These are phyloP conservation scores for Scaptomyza reducta DNA, from an alignment of 2,888 invertebrate species.

Conservation along the genomic window DNA sequence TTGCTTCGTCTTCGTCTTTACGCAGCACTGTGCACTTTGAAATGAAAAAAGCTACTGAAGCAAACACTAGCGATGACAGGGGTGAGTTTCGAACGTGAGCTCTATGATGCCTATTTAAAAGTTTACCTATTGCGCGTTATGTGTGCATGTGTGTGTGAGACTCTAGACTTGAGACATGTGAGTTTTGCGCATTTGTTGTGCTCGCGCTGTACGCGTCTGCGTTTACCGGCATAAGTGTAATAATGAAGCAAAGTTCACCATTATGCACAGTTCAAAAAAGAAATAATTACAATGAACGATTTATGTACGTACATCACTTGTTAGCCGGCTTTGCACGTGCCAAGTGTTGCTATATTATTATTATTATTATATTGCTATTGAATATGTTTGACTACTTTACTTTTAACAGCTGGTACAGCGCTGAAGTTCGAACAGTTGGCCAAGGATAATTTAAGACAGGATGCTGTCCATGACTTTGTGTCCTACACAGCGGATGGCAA, in stretches of 20 bases:
- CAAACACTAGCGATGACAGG: conserved; percentile 26
- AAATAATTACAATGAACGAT: not conserved
- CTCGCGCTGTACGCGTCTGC: conserved; percentile 49
- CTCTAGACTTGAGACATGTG: conserved; percentile 20
- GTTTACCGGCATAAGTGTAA: conserved; percentile 22
- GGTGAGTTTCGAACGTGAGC: conserved; percentile 14
- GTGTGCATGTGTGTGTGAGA: not conserved
- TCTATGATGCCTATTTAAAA: conserved; percentile 3
- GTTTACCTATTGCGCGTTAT: not conserved
- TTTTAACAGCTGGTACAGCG: conserved; percentile 3
- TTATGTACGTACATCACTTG: not conserved
- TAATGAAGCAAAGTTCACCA: conserved; percentile 1
- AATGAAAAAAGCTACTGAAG: conserved; percentile 57
- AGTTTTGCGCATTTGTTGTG: conserved; percentile 48
- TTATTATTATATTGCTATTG: not conserved
- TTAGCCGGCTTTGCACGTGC: not conserved
- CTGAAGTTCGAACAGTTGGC: conserved; percentile 61
- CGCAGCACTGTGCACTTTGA: conserved; percentile 28
- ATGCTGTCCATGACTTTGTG: conserved; percentile 64
- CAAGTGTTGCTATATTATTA: no score
- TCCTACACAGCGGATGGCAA: conserved; percentile 44
- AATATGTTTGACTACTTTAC: not conserved
- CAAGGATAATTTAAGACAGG: conserved; percentile 63
- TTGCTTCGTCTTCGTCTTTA: not conserved
- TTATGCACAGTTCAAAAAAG: conserved; percentile 1